phyloP scores from a whole-genome alignment of 2,888 invertebrate species.

The Parasteatoda lunata region DNA sequence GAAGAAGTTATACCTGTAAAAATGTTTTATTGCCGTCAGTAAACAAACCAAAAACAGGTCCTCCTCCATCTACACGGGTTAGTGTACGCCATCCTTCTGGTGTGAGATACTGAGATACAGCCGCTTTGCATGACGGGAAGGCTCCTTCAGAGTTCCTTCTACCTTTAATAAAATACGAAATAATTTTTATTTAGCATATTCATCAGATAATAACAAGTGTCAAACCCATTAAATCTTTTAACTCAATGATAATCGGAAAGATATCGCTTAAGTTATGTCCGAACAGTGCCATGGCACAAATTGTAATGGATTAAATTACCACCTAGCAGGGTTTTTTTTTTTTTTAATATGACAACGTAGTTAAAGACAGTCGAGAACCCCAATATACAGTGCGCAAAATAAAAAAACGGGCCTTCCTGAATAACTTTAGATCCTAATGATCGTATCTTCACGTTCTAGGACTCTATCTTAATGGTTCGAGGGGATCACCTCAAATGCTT shows the following conservation, averaged over 20 bases:
- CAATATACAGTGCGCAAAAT: too few species aligned
- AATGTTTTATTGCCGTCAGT: constrained; percentile 61
- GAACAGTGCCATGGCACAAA: neutral
- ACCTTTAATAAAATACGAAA: constrained; percentile 17
- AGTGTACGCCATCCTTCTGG: constrained; percentile 59
- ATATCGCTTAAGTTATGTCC: too few species aligned
- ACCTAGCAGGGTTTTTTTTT: too few species aligned
- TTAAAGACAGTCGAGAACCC: too few species aligned
- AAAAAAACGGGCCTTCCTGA: too few species aligned
- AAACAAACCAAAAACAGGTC: constrained; percentile 58
- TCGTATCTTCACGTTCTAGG: too few species aligned
- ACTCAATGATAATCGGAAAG: too few species aligned
- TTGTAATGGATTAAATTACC: too few species aligned
- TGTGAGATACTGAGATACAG: constrained; percentile 64
- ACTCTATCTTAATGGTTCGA: too few species aligned
- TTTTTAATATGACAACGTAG: too few species aligned
- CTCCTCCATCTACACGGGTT: constrained; percentile 32
- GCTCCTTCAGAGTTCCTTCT: constrained; percentile 20
- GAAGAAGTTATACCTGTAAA: constrained; percentile 80
- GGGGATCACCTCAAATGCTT: too few species aligned
- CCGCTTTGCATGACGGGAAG: constrained; percentile 44
- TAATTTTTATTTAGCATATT: neutral
- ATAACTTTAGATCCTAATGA: too few species aligned
- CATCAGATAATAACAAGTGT: neutral
- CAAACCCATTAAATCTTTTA: neutral